phyloP scores from a whole-genome alignment of 2,113 vertebrate genomes.

The Spea multiplicata region DNA sequence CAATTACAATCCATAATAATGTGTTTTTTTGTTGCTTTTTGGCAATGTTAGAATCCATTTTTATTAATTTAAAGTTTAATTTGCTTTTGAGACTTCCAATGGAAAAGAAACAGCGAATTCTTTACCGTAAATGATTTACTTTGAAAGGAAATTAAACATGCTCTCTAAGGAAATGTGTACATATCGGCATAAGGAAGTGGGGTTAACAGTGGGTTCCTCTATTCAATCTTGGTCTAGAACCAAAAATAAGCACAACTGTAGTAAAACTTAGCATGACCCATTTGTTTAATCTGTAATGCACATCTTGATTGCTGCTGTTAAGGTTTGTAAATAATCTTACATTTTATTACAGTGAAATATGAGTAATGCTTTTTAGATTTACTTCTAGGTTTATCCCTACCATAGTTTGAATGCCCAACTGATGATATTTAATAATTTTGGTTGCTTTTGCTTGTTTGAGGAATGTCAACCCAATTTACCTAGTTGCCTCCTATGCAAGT shows the following conservation, averaged over 20 bases:
- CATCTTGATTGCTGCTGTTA: not conserved
- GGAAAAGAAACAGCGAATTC: conserved; percentile 20
- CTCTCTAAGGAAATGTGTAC: conserved; percentile 33
- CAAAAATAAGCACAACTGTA: not conserved
- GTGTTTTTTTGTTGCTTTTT: too few species aligned
- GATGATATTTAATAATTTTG: too few species aligned
- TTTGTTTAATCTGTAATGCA: not conserved
- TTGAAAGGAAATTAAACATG: conserved; percentile 40
- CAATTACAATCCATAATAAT: too few species aligned
- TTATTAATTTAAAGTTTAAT: not conserved
- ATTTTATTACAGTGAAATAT: too few species aligned
- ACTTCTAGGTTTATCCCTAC: too few species aligned
- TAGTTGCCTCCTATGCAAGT: too few species aligned
- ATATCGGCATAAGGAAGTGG: conserved; percentile 5
- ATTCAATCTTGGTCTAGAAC: not conserved
- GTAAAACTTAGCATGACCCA: not conserved
- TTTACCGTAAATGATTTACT: conserved; percentile 41
- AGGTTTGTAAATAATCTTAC: too few species aligned
- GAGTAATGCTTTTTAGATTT: too few species aligned
- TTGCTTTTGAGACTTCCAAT: conserved; percentile 12
- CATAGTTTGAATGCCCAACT: too few species aligned
- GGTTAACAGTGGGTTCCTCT: conserved; percentile 7
- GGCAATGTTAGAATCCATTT: too few species aligned
- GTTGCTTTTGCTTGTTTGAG: too few species aligned
- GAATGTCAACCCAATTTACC: too few species aligned